Conservation (phyloP, 2,888 invertebrate genomes). For the Agonopterix arenella region DNA sequence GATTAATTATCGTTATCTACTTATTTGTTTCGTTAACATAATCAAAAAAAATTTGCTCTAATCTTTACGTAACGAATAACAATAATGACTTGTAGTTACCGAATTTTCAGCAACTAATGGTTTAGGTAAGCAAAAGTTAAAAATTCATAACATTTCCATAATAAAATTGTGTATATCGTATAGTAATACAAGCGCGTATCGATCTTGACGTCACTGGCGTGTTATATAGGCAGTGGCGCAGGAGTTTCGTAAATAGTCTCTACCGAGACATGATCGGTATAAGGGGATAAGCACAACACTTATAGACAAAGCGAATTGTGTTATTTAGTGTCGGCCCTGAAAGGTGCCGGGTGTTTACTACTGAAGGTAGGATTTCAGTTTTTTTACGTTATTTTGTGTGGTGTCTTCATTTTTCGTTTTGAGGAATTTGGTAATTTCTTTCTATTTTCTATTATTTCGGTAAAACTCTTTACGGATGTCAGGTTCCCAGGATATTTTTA, state of each 20-base stretch:
- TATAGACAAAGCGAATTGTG: slow-evolving; percentile 7
- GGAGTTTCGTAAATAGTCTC: slow-evolving; percentile 52
- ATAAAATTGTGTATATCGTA: slow-evolving; percentile 13
- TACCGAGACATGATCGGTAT: slow-evolving; percentile 37
- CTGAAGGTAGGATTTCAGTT: slow-evolving; percentile 19
- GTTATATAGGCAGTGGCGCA: slow-evolving; percentile 61
- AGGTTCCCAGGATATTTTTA: no score
- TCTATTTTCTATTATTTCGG: no score
- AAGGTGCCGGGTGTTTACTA: slow-evolving; percentile 13
- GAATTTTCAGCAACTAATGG: no score
- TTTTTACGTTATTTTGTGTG: not conserved
- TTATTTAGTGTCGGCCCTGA: slow-evolving; percentile 11
- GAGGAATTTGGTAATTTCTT: no score
- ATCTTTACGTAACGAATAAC: no score
- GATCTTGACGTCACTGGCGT: slow-evolving; percentile 47
- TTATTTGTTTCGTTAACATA: no score
- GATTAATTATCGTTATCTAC: no score
- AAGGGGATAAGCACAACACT: slow-evolving; percentile 21
- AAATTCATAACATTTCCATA: slow-evolving; percentile 15
- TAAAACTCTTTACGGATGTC: no score
- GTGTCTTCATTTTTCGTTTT: no score
- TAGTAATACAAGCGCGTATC: slow-evolving; percentile 10
- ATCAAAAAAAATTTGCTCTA: no score
- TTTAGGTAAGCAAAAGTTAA: slow-evolving; percentile 5
- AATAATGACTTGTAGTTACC: no score